These are phyloP conservation scores for Meteorus colon DNA, from an alignment of 2,888 invertebrate species.

Conservation along the genomic window DNA sequence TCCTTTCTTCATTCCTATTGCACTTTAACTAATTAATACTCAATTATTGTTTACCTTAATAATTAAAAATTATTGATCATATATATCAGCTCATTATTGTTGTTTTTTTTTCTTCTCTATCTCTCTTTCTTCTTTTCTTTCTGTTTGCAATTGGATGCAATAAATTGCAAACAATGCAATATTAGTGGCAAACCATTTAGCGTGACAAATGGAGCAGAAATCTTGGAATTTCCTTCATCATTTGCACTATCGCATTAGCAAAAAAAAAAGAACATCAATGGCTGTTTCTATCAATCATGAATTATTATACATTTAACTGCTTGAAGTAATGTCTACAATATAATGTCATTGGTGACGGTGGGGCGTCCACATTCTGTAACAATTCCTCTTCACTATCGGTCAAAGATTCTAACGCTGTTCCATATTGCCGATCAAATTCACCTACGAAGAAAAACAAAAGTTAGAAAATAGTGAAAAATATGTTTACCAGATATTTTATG, in stretches of 20 bases:
- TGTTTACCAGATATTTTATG: constrained; percentile 8
- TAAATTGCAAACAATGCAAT: too few species aligned
- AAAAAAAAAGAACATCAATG: constrained; percentile 28
- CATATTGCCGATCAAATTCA: constrained; percentile 92
- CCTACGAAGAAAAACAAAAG: constrained; percentile 72
- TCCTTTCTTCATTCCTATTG: constrained; percentile 30
- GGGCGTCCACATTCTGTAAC: constrained; percentile 84
- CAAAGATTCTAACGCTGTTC: constrained; percentile 84
- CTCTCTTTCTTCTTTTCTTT: background rate
- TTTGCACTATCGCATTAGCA: constrained; percentile 22
- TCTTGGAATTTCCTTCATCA: background rate
- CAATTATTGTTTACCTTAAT: constrained; percentile 21
- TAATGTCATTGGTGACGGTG: constrained; percentile 85
- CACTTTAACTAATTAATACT: constrained; percentile 41
- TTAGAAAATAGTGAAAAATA: background rate
- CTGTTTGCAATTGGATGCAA: too few species aligned
- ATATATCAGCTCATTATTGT: constrained; percentile 8
- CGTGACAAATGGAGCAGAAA: background rate
- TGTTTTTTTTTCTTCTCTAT: background rate
- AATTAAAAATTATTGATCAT: background rate
- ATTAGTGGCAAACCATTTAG: background rate
- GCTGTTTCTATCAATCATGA: constrained; percentile 26
- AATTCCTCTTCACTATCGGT: constrained; percentile 81
- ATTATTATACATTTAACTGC: constrained; percentile 75
- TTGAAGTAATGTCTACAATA: constrained; percentile 92